Percentiles rank a stretch among this genome's conserved stretches.
These are phyloP conservation scores for Drosophila cognata DNA, from an alignment of 2,888 invertebrate genomes.

Conservation along the genomic window DNA sequence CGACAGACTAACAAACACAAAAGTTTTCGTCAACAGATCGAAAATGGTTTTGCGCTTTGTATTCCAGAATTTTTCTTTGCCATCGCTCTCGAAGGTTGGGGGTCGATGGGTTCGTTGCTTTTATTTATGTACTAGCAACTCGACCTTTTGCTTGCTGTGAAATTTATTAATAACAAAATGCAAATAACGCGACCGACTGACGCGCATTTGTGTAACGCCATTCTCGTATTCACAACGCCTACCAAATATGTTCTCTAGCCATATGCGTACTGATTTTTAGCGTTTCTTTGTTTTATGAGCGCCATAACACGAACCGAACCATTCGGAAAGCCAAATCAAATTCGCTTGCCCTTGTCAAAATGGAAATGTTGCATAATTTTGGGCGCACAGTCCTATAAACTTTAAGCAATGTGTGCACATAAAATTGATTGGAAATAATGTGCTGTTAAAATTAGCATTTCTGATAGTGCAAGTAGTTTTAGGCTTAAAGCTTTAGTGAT, in stretches of 20 bases:
- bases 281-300: slow-evolving; percentile 48
- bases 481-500: neutral
- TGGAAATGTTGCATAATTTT: slow-evolving; percentile 61
- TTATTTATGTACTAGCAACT: slow-evolving; percentile 36
- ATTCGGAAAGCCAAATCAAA: slow-evolving; percentile 52
- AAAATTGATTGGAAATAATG: slow-evolving; percentile 12
- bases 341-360: slow-evolving; percentile 55
- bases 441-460: neutral
- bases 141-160: slow-evolving; percentile 54
- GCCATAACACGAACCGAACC: slow-evolving; percentile 40
- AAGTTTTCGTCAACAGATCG: slow-evolving; percentile 52
- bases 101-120: slow-evolving; percentile 2
- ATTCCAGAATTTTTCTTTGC: slow-evolving; percentile 24
- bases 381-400: slow-evolving; percentile 6
- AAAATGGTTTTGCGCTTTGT: slow-evolving; percentile 52
- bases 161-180: slow-evolving; percentile 77
- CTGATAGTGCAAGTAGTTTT: neutral
- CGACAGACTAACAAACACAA: slow-evolving; percentile 48
- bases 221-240: neutral
- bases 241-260: slow-evolving; percentile 7
- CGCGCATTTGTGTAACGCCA: slow-evolving; percentile 30
- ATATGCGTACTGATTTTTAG: slow-evolving; percentile 30
- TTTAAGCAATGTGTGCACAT: neutral
- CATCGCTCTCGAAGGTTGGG: neutral
- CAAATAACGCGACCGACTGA: slow-evolving; percentile 62